Percentiles rank a stretch among this genome's conserved stretches.
Evolutionary conservation across 2,797 vertebrate genomes (phyloP).

Genomic region (Pangasius mekongensis): DNA sequence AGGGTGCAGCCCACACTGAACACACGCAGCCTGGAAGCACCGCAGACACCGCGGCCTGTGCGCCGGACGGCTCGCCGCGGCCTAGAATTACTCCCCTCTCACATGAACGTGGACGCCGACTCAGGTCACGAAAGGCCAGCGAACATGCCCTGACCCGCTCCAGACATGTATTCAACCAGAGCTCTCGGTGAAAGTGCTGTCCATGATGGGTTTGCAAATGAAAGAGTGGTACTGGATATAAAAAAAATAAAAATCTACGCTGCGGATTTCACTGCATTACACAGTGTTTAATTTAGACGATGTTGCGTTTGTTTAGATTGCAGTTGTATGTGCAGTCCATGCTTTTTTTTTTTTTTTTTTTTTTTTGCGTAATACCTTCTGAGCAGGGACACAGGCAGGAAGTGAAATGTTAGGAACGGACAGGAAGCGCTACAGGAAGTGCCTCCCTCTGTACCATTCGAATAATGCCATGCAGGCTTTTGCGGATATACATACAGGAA

Average conservation of each 20-base stretch:
- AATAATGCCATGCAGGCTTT: not conserved
- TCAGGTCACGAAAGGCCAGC: constrained; percentile 25
- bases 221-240: not conserved
- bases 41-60: constrained; percentile 23
- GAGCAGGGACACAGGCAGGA: constrained; percentile 39
- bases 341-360: not conserved
- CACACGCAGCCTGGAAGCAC: constrained; percentile 15
- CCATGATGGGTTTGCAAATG: not conserved
- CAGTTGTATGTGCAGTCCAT: not conserved
- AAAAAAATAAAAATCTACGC: not conserved
- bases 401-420: constrained; percentile 38
- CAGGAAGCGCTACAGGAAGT: constrained; percentile 54
- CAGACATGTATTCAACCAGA: not conserved
- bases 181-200: not conserved
- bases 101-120: constrained; percentile 12
- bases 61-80: constrained; percentile 33
- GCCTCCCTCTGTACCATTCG: constrained; percentile 27
- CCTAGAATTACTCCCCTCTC: constrained; percentile 38
- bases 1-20: constrained; percentile 43
- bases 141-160: constrained; percentile 6
- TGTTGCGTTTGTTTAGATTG: rapidly evolving
- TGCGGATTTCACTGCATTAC: not conserved
- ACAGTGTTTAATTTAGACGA: not conserved
- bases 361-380: not conserved
- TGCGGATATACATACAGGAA: constrained; percentile 30